Conservation (phyloP, 2,797 vertebrate genomes). For the Pelochelys cantorii region DNA sequence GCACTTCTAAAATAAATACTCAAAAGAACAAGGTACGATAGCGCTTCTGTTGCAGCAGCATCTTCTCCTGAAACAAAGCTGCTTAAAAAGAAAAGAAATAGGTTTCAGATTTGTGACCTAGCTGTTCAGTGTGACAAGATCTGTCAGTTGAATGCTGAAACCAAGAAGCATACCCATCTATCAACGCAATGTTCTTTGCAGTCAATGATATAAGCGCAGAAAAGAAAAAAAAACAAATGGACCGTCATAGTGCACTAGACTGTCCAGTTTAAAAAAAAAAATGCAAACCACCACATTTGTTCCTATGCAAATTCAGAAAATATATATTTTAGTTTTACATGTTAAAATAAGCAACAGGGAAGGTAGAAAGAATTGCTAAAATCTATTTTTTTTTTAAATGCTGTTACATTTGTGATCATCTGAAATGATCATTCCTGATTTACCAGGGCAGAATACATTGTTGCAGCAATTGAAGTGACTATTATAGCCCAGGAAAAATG, state of each 20-base stretch:
- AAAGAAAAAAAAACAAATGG: conserved; percentile 61
- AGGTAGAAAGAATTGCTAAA: conserved; percentile 48
- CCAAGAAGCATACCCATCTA: conserved; percentile 71
- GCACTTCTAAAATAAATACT: neutral
- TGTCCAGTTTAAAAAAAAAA: conserved; percentile 5
- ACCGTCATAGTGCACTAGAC: conserved; percentile 35
- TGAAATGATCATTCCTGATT: conserved; percentile 75
- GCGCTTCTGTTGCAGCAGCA: conserved; percentile 62
- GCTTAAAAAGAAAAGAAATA: conserved; percentile 48
- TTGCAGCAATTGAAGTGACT: conserved; percentile 76
- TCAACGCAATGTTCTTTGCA: conserved; percentile 47
- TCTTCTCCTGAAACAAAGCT: conserved; percentile 53
- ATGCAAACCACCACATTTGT: conserved; percentile 29
- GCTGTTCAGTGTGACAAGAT: conserved; percentile 67
- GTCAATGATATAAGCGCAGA: conserved; percentile 43
- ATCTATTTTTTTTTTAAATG: conserved; percentile 54
- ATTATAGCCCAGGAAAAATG: conserved; percentile 80
- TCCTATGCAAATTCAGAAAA: conserved; percentile 28
- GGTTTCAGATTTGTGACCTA: conserved; percentile 61
- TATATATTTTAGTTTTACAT: neutral
- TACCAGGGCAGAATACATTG: conserved; percentile 68
- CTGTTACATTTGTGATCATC: conserved; percentile 68
- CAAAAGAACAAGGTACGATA: neutral
- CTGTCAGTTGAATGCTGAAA: conserved; percentile 51
- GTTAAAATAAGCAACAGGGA: neutral